Percentiles rank a stretch among this genome's conserved stretches.
Evolutionary conservation across 2,113 vertebrate species (phyloP).

Genomic region (Urocynchramus pylzowi): DNA sequence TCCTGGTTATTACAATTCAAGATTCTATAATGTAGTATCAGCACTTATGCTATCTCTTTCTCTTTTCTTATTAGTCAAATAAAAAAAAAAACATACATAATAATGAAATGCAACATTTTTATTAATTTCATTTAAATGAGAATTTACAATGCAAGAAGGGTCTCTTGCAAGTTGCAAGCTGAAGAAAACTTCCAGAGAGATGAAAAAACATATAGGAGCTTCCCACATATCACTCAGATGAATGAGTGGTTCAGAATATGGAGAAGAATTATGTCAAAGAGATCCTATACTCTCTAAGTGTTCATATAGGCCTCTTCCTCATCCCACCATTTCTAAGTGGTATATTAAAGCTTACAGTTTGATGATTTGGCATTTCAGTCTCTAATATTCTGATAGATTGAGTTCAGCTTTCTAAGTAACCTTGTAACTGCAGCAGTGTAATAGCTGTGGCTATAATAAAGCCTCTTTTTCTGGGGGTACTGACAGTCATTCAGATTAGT

Average conservation of each 20-base stretch:
- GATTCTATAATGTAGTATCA: background rate
- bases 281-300: background rate
- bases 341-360: background rate
- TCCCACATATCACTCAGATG: background rate
- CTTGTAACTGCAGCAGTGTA: background rate
- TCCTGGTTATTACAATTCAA: background rate
- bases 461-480: background rate
- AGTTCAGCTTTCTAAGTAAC: conserved; percentile 30
- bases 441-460: background rate
- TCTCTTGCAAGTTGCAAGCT: background rate
- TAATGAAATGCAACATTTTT: background rate
- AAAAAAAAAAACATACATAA: background rate
- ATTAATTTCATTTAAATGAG: background rate
- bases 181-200: background rate
- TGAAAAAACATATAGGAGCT: background rate
- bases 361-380: background rate
- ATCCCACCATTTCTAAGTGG: background rate
- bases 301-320: background rate
- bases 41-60: background rate
- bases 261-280: background rate
- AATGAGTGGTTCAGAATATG: background rate
- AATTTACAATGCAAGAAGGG: background rate
- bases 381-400: conserved; percentile 10
- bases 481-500: conserved; percentile 10
- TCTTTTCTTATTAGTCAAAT: background rate